Evolutionary conservation across 2,888 invertebrate genomes (phyloP), one percentile per base, ranked within the genome.

Genomic region (Horisme vitalbata): DNA sequence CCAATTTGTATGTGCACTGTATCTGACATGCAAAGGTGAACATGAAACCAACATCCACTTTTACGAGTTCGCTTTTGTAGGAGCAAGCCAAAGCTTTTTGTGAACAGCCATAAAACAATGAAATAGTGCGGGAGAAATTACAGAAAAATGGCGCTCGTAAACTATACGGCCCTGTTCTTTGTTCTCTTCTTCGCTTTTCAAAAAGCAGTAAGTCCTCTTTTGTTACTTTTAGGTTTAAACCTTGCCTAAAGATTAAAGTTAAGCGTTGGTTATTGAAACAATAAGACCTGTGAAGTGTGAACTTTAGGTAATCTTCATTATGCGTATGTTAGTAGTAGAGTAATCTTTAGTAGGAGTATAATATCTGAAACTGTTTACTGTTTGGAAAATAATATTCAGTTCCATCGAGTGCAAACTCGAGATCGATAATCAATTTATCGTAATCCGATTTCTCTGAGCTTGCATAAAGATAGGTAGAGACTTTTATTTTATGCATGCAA

Each of bases 361-460:
- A n/a, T n/a, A n/a, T n/a, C n/a, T n/a, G n/a, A n/a, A n/a, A n/a
- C n/a, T n/a, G n/a, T n/a, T n/a, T n/a, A n/a, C n/a, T n/a, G n/a
- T n/a, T n/a, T n/a, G n/a, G n/a, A n/a, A n/a, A n/a, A n/a, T n/a
- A n/a, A n/a, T n/a, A n/a, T n/a, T n/a, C n/a, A n/a, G n/a, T n/a
- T 33, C 43, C 23, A 36, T 37, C 23, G 34, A 41, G 13, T 35
- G 26, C 28, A 14, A 32, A 9, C 26, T 27, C 27, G 10, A 35
- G 41, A 51, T 58, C 51, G 53, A 58, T 55, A 55, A 45, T 46
- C 55, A 58, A 58, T 55, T 53, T 43, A 49, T 12, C 41, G 30
- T 58, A 51, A 53, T 46, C 57, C 45, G 27, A 41, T 41, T 48
- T 14, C 45, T 36, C 37, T 33, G 26, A 23, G 34, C 37, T 37